A percentile compares a stretch with the other conserved stretches of the same genome.
Evolutionary conservation across 2,888 invertebrate species (phyloP).

Genomic region (Agonum fuliginosum): DNA sequence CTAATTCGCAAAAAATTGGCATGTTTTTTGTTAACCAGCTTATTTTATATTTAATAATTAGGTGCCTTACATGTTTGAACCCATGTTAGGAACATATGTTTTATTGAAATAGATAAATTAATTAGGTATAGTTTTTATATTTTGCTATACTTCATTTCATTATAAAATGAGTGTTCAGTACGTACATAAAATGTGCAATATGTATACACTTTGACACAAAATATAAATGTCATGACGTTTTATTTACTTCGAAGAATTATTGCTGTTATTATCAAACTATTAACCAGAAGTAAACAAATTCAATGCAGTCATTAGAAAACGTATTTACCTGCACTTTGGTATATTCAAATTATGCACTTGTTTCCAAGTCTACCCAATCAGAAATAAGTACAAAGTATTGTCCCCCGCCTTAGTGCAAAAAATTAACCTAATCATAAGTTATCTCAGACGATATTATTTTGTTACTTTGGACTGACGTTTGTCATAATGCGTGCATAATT

Average conservation of each 20-base stretch:
- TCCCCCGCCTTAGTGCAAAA: not conserved
- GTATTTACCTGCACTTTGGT: not conserved
- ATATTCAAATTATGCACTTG: not conserved
- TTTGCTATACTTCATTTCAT: too few relatives aligned
- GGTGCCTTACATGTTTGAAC: slow-evolving; percentile 4
- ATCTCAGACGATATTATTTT: not conserved
- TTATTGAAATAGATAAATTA: too few relatives aligned
- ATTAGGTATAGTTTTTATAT: too few relatives aligned
- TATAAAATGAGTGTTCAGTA: too few relatives aligned
- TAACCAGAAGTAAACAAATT: slow-evolving; percentile 20
- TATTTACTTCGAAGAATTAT: too few relatives aligned
- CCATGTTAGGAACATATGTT: not conserved
- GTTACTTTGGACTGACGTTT: slow-evolving; percentile 10
- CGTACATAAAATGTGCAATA: too few relatives aligned
- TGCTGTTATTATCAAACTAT: too few relatives aligned
- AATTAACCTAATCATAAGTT: not conserved
- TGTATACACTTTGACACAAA: too few relatives aligned
- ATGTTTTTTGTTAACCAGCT: slow-evolving; percentile 16
- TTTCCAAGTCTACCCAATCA: slow-evolving; percentile 7
- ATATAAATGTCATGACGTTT: too few relatives aligned
- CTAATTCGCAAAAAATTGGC: not conserved
- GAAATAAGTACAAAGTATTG: not conserved
- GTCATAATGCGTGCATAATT: not conserved
- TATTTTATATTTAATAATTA: slow-evolving; percentile 4
- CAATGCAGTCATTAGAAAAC: not conserved